Percentiles rank a stretch among this genome's conserved stretches.
Conservation (phyloP, 2,888 invertebrate species). For the Cosmia trapezina region DNA sequence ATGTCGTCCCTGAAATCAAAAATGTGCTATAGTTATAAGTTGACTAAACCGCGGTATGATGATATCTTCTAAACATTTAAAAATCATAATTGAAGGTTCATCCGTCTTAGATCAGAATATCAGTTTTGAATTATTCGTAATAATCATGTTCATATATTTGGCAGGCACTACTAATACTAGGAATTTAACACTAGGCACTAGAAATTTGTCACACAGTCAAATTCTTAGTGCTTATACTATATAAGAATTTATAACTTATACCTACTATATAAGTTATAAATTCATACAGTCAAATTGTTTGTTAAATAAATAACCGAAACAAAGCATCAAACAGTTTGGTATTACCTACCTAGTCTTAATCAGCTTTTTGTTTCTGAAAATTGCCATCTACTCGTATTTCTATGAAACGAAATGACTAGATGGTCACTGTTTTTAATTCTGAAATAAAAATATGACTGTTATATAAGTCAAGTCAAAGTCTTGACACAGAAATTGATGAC, state of each 20-base stretch:
- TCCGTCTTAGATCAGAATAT: slow-evolving; percentile 48
- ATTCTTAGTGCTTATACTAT: too few species aligned
- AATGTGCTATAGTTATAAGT: not conserved
- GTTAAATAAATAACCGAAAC: not conserved
- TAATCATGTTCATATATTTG: slow-evolving; percentile 44
- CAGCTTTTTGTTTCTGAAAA: not conserved
- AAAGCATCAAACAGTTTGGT: not conserved
- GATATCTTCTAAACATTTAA: not conserved
- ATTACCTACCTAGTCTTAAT: not conserved
- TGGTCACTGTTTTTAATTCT: not conserved
- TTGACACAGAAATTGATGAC: fast-evolving
- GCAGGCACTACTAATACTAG: too few species aligned
- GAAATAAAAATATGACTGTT: not conserved
- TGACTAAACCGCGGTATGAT: too few species aligned
- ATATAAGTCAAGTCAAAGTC: too few species aligned
- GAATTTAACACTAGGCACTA: too few species aligned
- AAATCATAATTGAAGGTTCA: slow-evolving; percentile 26
- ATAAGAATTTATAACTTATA: too few species aligned
- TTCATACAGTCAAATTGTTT: not conserved
- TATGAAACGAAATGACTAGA: too few species aligned
- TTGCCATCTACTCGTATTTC: not conserved
- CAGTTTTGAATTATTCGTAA: slow-evolving; percentile 63
- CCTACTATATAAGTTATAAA: not conserved
- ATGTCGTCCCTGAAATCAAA: not conserved
- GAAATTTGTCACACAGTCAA: too few species aligned